phyloP scores from a whole-genome alignment of 2,888 invertebrate species.

The Cephus nigrinus region DNA sequence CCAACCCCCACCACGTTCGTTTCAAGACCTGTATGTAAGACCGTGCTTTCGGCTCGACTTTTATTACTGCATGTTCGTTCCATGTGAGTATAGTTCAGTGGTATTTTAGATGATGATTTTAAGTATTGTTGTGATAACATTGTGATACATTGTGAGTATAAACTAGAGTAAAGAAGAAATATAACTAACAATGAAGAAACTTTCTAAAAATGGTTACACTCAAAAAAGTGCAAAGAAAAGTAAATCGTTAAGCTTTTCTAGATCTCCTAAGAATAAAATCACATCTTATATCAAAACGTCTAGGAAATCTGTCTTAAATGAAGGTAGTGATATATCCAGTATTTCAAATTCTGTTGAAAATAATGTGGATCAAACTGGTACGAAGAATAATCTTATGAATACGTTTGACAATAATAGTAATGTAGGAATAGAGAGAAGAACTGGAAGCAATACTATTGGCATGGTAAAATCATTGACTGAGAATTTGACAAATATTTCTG shows the following conservation, averaged over 20 bases:
- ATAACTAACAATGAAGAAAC: neutral
- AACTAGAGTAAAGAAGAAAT: neutral
- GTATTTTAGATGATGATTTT: no score
- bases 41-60: no score
- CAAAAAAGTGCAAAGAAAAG: neutral
- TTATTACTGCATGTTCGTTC: no score
- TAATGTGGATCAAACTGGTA: neutral
- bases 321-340: neutral
- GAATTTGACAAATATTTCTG: no score
- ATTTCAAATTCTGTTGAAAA: neutral
- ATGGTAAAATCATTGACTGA: neutral
- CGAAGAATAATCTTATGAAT: neutral
- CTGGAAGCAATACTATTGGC: neutral
- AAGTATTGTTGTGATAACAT: no score
- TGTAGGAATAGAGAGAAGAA: neutral
- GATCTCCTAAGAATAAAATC: neutral
- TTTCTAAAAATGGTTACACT: neutral
- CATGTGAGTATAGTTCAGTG: no score
- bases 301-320: neutral
- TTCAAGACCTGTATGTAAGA: no score
- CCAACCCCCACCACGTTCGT: no score
- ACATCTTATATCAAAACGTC: neutral
- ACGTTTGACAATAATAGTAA: neutral
- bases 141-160: neutral
- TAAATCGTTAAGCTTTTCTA: neutral